Percentiles rank a stretch among this genome's conserved stretches.
These are phyloP conservation scores for Sternotherus odoratus DNA, from an alignment of 2,797 vertebrate genomes.

Conservation along the genomic window DNA sequence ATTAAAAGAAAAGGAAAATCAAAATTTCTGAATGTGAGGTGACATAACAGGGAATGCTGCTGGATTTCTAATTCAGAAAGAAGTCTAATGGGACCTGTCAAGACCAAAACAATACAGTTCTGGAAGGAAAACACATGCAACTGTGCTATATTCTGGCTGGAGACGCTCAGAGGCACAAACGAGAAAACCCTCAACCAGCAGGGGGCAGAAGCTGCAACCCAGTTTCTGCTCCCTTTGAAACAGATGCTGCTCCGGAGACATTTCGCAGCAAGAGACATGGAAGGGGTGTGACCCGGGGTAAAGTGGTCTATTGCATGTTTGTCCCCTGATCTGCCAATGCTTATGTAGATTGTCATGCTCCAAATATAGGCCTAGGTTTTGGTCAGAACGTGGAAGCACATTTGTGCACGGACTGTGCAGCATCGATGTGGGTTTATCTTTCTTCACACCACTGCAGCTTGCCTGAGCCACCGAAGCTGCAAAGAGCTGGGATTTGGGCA, in stretches of 20 bases:
- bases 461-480: background rate
- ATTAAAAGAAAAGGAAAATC: background rate
- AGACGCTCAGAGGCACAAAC: background rate
- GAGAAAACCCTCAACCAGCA: accelerated
- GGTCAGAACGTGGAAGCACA: background rate
- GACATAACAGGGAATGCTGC: background rate
- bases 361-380: too few species aligned
- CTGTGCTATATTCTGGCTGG: background rate
- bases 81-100: background rate
- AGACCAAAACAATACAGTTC: accelerated
- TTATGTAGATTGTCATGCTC: too few species aligned
- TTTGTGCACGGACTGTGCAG: too few species aligned
- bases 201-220: background rate
- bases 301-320: background rate
- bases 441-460: accelerated
- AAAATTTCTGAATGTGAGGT: background rate
- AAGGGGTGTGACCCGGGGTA: background rate
- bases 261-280: background rate
- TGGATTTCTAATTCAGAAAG: background rate
- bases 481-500: background rate
- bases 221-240: background rate
- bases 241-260: background rate
- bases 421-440: accelerated
- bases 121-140: background rate
- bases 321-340: accelerated